These are phyloP conservation scores for Brachynemurus nebulosus DNA, from an alignment of 2,888 invertebrate genomes.

Conservation along the genomic window DNA sequence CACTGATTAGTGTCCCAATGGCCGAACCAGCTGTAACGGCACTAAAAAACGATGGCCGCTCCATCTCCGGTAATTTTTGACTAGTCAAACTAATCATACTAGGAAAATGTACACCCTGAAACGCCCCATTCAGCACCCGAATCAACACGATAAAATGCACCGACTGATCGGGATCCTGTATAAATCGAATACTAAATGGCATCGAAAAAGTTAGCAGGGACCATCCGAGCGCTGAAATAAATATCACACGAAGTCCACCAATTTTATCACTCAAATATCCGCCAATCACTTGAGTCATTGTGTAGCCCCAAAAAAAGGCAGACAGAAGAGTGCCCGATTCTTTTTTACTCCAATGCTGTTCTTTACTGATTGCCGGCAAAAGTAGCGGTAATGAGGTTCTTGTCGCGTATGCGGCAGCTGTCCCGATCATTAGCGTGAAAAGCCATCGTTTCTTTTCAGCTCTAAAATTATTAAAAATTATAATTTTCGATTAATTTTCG, in stretches of 20 bases:
- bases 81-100: conserved; percentile 54
- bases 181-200: conserved; percentile 37
- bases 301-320: conserved; percentile 63
- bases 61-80: conserved; percentile 44
- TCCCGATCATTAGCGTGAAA: conserved; percentile 43
- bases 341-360: conserved; percentile 52
- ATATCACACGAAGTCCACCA: conserved; percentile 50
- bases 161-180: conserved; percentile 32
- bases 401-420: conserved; percentile 49
- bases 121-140: conserved; percentile 47
- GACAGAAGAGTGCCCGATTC: conserved; percentile 55
- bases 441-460: conserved; percentile 44
- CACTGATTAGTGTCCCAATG: conserved; percentile 48
- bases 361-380: conserved; percentile 44
- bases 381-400: conserved; percentile 52
- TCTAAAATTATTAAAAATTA: conserved; percentile 25
- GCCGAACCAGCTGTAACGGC: conserved; percentile 46
- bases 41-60: conserved; percentile 52
- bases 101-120: conserved; percentile 54
- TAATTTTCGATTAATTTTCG: conserved; percentile 1
- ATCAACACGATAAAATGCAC: conserved; percentile 42
- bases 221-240: conserved; percentile 45
- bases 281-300: conserved; percentile 44
- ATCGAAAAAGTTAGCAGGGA: conserved; percentile 38
- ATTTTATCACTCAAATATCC: conserved; percentile 43